These are phyloP conservation scores for Ectropis grisescens DNA, from an alignment of 1,140 invertebrate species.

Conservation along the genomic window DNA sequence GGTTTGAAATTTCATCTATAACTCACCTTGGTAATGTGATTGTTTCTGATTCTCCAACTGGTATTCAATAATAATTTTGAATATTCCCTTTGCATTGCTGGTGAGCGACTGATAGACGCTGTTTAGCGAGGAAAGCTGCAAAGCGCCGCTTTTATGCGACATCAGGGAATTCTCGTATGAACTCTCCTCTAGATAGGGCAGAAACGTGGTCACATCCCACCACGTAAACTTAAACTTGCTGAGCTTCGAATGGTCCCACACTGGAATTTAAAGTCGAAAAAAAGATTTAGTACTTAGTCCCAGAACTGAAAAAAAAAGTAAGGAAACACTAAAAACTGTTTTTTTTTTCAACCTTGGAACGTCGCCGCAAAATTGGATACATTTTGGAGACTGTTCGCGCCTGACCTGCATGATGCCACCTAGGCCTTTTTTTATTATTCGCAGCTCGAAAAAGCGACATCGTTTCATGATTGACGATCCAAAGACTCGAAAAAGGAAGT, in stretches of 20 bases:
- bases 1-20: too few relatives aligned
- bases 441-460: too few relatives aligned
- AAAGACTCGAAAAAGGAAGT: too few relatives aligned
- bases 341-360: too few relatives aligned
- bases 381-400: too few relatives aligned
- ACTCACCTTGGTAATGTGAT: conserved; percentile 79
- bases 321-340: too few relatives aligned
- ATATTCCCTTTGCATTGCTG: conserved; percentile 89
- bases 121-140: conserved; percentile 87
- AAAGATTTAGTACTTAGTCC: conserved; percentile 6
- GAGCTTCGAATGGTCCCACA: conserved; percentile 90
- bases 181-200: conserved; percentile 88
- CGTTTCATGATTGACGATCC: too few relatives aligned
- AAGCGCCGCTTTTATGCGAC: conserved; percentile 81
- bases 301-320: too few relatives aligned
- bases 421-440: too few relatives aligned
- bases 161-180: conserved; percentile 89
- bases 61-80: conserved; percentile 84
- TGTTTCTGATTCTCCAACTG: conserved; percentile 82
- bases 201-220: conserved; percentile 89
- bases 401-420: too few relatives aligned
- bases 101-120: conserved; percentile 93
- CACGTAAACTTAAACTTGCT: conserved; percentile 90
- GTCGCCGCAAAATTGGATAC: too few relatives aligned
- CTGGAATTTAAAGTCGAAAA: conserved; percentile 69